Percentiles rank a stretch among this genome's conserved stretches.
Conservation (phyloP, 1,140 invertebrate genomes). For the Drosophila sp. region DNA sequence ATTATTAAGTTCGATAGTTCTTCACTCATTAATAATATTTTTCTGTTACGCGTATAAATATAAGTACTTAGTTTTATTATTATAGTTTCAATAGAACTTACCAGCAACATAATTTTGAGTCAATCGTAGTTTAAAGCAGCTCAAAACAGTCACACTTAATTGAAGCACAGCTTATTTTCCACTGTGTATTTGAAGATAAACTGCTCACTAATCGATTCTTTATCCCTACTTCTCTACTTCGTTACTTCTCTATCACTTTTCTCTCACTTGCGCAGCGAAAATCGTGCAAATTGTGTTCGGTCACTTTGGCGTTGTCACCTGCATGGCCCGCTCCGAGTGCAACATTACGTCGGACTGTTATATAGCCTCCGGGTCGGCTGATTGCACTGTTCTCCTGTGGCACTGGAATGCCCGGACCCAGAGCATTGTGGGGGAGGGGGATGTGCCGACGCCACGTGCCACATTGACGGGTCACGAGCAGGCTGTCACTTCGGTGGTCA, state of each 20-base stretch:
- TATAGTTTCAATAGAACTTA: too few species aligned
- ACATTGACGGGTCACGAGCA: conserved; percentile 99
- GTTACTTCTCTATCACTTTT: not conserved
- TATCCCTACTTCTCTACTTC: conserved; percentile 20
- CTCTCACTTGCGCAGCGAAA: conserved; percentile 88
- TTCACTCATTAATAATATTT: too few species aligned
- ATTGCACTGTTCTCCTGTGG: conserved; percentile 99
- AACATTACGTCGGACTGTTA: conserved; percentile 99
- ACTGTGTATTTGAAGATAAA: not conserved
- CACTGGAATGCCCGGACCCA: conserved; percentile 99
- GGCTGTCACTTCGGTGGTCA: conserved; percentile 96
- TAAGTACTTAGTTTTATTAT: too few species aligned
- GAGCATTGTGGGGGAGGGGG: conserved; percentile 97
- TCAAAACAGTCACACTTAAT: too few species aligned
- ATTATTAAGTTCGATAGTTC: too few species aligned
- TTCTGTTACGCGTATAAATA: too few species aligned
- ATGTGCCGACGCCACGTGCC: conserved; percentile 96
- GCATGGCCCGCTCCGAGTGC: conserved; percentile 97
- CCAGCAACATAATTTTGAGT: too few species aligned
- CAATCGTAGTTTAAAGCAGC: too few species aligned
- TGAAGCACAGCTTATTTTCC: too few species aligned
- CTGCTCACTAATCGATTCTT: not conserved
- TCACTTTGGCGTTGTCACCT: conserved; percentile 99
- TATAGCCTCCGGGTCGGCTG: conserved; percentile 98
- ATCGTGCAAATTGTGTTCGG: conserved; percentile 99